A percentile compares a stretch with the other conserved stretches of the same genome.
Evolutionary conservation across 2,113 vertebrate genomes (phyloP).

Genomic region (Seriola rivoliana): DNA sequence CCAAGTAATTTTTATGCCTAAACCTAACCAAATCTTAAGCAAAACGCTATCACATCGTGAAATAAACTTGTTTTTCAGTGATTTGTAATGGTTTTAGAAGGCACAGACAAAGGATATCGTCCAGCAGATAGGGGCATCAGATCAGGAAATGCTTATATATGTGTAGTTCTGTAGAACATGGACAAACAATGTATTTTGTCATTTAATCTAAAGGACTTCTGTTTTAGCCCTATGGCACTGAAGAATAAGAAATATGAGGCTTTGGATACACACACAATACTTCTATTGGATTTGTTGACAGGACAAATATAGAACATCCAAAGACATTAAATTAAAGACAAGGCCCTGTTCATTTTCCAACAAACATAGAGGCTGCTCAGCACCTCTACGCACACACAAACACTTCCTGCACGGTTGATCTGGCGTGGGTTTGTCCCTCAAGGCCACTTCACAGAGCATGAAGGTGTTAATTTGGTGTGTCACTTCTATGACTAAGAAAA

Average conservation of each 20-base stretch:
- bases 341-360: background rate
- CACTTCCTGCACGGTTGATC: constrained; percentile 12
- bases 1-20: background rate
- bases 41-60: background rate
- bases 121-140: background rate
- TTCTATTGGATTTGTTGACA: background rate
- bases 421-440: constrained; percentile 48
- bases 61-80: background rate
- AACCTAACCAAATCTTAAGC: background rate
- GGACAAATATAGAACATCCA: background rate
- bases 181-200: background rate
- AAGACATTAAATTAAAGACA: background rate
- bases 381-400: constrained; percentile 12
- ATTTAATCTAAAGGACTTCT: background rate
- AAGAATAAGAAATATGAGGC: background rate
- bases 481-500: constrained; percentile 53
- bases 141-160: background rate
- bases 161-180: background rate
- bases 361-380: constrained; percentile 1
- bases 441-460: constrained; percentile 43
- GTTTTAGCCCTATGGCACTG: too few species aligned
- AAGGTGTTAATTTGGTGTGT: constrained; percentile 68
- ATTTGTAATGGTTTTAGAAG: too few species aligned
- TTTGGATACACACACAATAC: background rate
- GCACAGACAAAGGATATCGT: background rate